phyloP scores from a whole-genome alignment of 2,888 invertebrate genomes.

The Trypoxylon attenuatum region DNA sequence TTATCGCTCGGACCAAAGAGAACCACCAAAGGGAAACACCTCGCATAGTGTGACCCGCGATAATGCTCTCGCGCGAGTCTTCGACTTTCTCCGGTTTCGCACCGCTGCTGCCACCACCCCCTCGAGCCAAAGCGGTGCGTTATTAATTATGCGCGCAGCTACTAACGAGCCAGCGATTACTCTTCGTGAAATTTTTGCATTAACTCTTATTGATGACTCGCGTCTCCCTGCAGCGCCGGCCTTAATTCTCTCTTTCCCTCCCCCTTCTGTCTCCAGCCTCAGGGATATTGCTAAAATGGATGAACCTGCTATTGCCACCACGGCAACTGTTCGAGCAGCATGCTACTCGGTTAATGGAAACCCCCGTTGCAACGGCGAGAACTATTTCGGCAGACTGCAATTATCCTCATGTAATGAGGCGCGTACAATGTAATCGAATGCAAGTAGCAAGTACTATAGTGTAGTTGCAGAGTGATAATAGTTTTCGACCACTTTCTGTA shows the following conservation, averaged over 20 bases:
- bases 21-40: constrained; percentile 34
- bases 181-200: constrained; percentile 36
- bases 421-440: too few relatives aligned
- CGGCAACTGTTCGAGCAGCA: too few relatives aligned
- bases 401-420: too few relatives aligned
- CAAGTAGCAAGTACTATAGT: too few relatives aligned
- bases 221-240: neutral
- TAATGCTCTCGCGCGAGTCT: constrained; percentile 18
- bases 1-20: constrained; percentile 40
- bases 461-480: too few relatives aligned
- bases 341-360: too few relatives aligned
- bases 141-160: constrained; percentile 45
- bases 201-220: constrained; percentile 33
- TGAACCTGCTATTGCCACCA: too few relatives aligned
- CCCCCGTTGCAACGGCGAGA: too few relatives aligned
- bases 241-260: neutral
- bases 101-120: constrained; percentile 36
- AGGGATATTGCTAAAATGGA: too few relatives aligned
- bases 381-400: too few relatives aligned
- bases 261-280: constrained; percentile 24
- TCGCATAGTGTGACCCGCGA: constrained; percentile 32
- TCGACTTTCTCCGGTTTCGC: constrained; percentile 52
- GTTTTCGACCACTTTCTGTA: too few relatives aligned
- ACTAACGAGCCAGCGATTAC: constrained; percentile 37
- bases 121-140: constrained; percentile 20